Base-by-base conservation (phyloP, 2,797 vertebrate genomes). In the Chelmon rostratus region DNA sequence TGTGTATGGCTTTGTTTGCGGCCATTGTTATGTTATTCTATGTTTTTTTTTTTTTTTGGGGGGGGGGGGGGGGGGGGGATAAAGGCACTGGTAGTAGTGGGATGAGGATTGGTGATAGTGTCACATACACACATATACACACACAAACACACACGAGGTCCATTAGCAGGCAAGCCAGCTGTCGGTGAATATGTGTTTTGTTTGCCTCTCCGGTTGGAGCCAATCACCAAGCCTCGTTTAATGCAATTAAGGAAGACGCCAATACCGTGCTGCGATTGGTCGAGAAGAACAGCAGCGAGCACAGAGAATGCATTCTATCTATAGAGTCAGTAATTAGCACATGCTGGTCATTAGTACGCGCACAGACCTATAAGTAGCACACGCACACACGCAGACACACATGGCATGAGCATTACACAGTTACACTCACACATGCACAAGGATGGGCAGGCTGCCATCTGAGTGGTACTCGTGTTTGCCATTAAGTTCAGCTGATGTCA, bases 251-350 rank as follows among this genome's bases (percentile, higher is more conserved):
- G 90, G 78, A 84, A 66, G 78, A 69, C 78, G 42, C 80, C 81
- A 71, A 77, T 90, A 73, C 81, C 80, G 79, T 52, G 61, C 78
- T 76, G 68, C 72, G 79, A 95, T 96, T 89, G 92, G 92, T 89
- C 90, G 94, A 94, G 94, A 96, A 95, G 92, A 96, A 68, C 91
- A 86, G 92, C 90, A 25, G 76, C 65, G 74, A 80, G 68, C 54
- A 68, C 50, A 62, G 52, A 76, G 85, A 93, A 86, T 90, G 87
- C 86, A 92, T 90, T 90, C 66, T 87, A 90, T 87, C 92, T 91
- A 94, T 93, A 76, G 86, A 91, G 95, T 96, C 93, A 94, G 94
- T 96, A 97, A 97, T 99, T 98, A 97, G 96, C 95, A 96, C 96
- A 96, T 95, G 96, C 95, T 96, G 94, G 94, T 96, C 96, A 97